These are phyloP conservation scores for Pan paniscus DNA, from an alignment of 2,113 vertebrate genomes.

Conservation along the genomic window DNA sequence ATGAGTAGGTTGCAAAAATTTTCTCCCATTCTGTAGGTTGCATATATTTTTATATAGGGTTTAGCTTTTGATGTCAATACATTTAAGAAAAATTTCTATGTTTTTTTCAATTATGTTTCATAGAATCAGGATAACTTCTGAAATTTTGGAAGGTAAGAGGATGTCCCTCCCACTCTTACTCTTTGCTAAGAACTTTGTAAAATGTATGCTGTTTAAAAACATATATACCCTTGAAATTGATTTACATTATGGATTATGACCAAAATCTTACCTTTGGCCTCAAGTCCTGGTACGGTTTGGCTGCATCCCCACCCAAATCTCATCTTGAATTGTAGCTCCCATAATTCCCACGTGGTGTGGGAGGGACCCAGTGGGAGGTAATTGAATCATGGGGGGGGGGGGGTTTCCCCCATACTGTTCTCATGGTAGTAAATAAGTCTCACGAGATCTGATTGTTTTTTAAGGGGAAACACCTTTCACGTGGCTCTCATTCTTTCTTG, in stretches of 20 bases:
- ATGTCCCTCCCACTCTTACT: neutral
- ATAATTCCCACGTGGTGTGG: too few species aligned
- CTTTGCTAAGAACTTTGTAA: neutral
- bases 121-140: neutral
- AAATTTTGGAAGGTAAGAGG: neutral
- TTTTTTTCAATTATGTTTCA: neutral
- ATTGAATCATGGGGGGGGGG: too few species aligned
- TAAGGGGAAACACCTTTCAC: too few species aligned
- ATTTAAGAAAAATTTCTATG: neutral
- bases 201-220: neutral
- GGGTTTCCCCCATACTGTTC: too few species aligned
- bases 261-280: neutral
- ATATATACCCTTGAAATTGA: neutral
- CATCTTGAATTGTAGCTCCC: too few species aligned
- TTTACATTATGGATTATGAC: neutral
- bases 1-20: too few species aligned
- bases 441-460: too few species aligned
- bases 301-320: too few species aligned
- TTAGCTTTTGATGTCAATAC: slow-evolving; percentile 36
- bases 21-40: too few species aligned
- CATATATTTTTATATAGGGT: neutral
- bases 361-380: too few species aligned
- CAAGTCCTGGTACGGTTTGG: neutral
- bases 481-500: too few species aligned
- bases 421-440: too few species aligned